Conservation (phyloP, 2,113 vertebrate genomes). For the Aptenodytes patagonicus region DNA sequence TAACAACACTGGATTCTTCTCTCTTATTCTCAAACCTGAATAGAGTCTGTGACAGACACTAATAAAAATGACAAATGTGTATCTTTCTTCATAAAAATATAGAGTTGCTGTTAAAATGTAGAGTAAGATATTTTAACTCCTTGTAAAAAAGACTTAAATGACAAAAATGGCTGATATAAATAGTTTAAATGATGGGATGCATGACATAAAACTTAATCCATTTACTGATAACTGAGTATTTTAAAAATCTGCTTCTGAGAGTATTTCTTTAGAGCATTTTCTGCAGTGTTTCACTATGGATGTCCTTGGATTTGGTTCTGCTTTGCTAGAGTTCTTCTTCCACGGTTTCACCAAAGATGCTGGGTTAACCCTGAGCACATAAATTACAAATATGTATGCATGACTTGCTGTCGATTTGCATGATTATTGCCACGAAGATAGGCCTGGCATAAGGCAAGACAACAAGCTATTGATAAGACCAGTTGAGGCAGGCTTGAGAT, state of each 20-base stretch:
- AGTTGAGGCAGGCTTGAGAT: not conserved
- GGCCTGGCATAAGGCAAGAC: conserved; percentile 31
- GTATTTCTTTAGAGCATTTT: not conserved
- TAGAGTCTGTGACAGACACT: not conserved
- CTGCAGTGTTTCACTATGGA: not conserved
- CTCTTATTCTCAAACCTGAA: not conserved
- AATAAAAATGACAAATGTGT: conserved; percentile 41
- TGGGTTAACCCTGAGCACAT: not conserved
- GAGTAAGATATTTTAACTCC: not conserved
- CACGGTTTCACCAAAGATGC: not conserved
- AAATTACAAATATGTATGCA: conserved; percentile 51
- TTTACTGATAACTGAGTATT: not conserved
- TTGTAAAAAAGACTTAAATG: conserved; percentile 35
- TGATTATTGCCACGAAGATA: conserved; percentile 3
- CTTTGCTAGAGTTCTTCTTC: not conserved
- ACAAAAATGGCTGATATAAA: conserved; percentile 11
- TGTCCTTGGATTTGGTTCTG: not conserved
- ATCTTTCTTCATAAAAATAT: conserved; percentile 28
- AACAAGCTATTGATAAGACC: conserved; percentile 17
- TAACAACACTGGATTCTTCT: not conserved
- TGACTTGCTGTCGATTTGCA: conserved; percentile 27
- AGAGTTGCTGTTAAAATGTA: conserved; percentile 20
- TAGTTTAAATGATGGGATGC: not conserved
- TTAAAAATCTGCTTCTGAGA: not conserved
- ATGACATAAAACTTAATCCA: not conserved